Percentiles rank a stretch among this genome's conserved stretches.
These are phyloP conservation scores for Muscicapa striata DNA, from an alignment of 2,797 vertebrate genomes.

Conservation along the genomic window DNA sequence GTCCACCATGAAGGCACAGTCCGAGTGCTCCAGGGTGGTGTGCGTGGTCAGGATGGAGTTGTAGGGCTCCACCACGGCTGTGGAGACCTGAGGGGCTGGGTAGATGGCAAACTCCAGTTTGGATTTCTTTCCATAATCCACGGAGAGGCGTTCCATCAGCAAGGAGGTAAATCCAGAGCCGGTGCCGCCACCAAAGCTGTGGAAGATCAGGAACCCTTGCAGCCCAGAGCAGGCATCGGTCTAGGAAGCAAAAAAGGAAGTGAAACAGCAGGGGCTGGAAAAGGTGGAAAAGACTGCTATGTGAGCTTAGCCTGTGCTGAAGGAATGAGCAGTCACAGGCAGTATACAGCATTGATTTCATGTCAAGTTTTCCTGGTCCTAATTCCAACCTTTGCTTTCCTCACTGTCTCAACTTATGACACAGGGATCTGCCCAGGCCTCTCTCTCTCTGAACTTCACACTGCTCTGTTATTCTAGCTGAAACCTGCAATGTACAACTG, in stretches of 20 bases:
- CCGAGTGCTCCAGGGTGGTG: constrained; percentile 79
- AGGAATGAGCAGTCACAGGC: not conserved
- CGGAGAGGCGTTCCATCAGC: constrained; percentile 80
- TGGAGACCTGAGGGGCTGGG: constrained; percentile 81
- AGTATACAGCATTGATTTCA: not conserved
- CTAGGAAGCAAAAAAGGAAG: constrained; percentile 42
- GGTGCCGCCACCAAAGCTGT: constrained; percentile 81
- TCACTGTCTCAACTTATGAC: not conserved
- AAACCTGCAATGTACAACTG: not conserved
- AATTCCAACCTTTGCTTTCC: not conserved
- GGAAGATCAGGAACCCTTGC: constrained; percentile 83
- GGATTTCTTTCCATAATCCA: constrained; percentile 81
- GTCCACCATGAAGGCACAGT: constrained; percentile 83
- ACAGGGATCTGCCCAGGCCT: not conserved
- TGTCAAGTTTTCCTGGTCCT: not conserved
- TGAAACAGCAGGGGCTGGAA: not conserved
- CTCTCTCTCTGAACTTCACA: not conserved
- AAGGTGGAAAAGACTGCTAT: not conserved
- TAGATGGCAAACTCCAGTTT: constrained; percentile 82
- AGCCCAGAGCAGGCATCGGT: constrained; percentile 78
- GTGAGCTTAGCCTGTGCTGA: not conserved
- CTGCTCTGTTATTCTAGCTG: not conserved
- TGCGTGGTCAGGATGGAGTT: constrained; percentile 82
- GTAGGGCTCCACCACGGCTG: constrained; percentile 81
- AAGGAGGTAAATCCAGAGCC: constrained; percentile 81